Base-by-base conservation (phyloP, 2,888 invertebrate species). In the Polylopha cassiicola region DNA sequence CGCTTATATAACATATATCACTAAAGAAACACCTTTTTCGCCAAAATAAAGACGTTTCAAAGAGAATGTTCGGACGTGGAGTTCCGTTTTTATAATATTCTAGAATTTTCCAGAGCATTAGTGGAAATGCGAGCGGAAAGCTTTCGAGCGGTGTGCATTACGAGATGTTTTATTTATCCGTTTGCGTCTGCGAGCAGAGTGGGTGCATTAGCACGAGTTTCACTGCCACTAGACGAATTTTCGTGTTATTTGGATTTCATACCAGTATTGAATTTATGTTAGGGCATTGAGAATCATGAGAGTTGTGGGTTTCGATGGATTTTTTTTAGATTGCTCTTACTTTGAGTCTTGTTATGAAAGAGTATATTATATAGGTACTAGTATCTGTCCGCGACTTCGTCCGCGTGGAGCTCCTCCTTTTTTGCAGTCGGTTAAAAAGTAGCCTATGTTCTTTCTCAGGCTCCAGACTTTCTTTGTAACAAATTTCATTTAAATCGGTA, bases 151-250 rank as follows among this genome's bases (percentile, higher is more conserved):
- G 61, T 67, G 68, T 75, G 74, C 77, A 77, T 78, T 79, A 77
- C 68, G 38, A 33, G 62, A 66, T 70, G 71, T 76, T 76, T 78
- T 75, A 75, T 75, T 78, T 75, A 76, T 72, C 65, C 68, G 71
- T 70, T 65, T 70, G 67, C 58, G 66, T 70, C 65, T 63, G 59
- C 55, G 52, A 58, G 60, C 58, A 66, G 70, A 76, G 74, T 75
- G 76, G 70, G 61, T 69, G 72, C 73, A 77, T 78, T 77, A 74
- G 69, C 65, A 65, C 64, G 71, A 73, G 73, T 70, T 67, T 62
- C 47, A 44, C 52, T 39, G 37, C 39, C 14, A 20, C 43, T 39
- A 7, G 9, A 14, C 31, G 22, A 23, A 33, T 34, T 43, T 43
- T 28, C 18, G 8, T 33, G 38, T 39, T 44, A 32, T 48, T 31